Evolutionary conservation across 1,140 invertebrate species (phyloP).

Genomic region (Agrilus planipennis): DNA sequence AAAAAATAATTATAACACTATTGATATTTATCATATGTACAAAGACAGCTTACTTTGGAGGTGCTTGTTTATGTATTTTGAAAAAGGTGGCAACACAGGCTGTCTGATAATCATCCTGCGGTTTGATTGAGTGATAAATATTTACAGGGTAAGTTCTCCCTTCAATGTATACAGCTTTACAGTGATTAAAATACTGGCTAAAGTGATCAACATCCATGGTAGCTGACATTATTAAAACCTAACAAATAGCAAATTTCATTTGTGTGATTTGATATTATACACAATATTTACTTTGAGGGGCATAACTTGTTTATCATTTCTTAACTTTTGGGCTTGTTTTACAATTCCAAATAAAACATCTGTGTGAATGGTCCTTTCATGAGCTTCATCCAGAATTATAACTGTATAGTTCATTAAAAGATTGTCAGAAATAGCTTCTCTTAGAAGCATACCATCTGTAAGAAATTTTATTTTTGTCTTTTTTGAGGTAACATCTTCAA

Average conservation of each 20-base stretch:
- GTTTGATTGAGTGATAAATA: slow-evolving; percentile 61
- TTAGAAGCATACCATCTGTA: slow-evolving; percentile 90
- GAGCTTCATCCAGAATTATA: slow-evolving; percentile 93
- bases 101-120: slow-evolving; percentile 77
- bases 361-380: slow-evolving; percentile 91
- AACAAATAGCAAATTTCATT: slow-evolving; percentile 16
- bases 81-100: slow-evolving; percentile 76
- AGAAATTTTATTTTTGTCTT: slow-evolving; percentile 78
- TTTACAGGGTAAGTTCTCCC: slow-evolving; percentile 80
- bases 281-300: slow-evolving; percentile 48
- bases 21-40: background rate
- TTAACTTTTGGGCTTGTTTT: slow-evolving; percentile 62
- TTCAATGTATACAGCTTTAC: slow-evolving; percentile 76
- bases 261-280: too few relatives aligned
- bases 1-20: slow-evolving; percentile 15
- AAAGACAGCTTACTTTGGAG: slow-evolving; percentile 66
- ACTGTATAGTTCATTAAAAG: slow-evolving; percentile 64
- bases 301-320: slow-evolving; percentile 44
- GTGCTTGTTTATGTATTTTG: slow-evolving; percentile 76
- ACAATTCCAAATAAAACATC: slow-evolving; percentile 84
- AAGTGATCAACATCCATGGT: slow-evolving; percentile 94
- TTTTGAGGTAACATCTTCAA: slow-evolving; percentile 71
- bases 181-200: slow-evolving; percentile 77
- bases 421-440: slow-evolving; percentile 72
- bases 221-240: slow-evolving; percentile 85